Percentiles rank a stretch among this genome's conserved stretches.
Conservation (phyloP, 1,140 invertebrate genomes). For the Bombus waltoni region DNA sequence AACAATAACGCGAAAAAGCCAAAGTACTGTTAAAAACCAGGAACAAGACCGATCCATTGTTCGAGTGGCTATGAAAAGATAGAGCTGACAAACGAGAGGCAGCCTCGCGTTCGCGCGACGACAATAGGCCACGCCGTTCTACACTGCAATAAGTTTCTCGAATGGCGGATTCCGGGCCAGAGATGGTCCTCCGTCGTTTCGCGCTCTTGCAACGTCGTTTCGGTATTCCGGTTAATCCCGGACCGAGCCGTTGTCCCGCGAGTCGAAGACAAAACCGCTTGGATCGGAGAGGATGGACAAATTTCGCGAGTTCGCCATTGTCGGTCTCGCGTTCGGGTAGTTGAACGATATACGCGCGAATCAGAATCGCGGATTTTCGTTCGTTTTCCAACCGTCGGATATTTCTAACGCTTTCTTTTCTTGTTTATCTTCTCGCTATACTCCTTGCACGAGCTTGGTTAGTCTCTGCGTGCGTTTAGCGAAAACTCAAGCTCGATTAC, state of each 20-base stretch:
- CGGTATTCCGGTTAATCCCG: not conserved
- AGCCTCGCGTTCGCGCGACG: conserved; percentile 5
- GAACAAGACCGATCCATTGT: conserved; percentile 3
- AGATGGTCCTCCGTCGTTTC: not conserved
- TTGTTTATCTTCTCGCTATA: no score
- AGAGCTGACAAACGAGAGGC: not conserved
- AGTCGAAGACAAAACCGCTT: not conserved
- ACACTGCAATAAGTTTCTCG: conserved; percentile 7
- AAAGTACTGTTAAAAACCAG: not conserved
- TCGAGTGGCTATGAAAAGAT: conserved; percentile 10
- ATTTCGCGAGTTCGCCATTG: not conserved
- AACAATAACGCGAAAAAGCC: conserved; percentile 7
- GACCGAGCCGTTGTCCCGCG: not conserved
- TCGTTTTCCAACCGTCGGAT: no score
- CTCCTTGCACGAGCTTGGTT: no score
- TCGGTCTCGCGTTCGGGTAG: not conserved
- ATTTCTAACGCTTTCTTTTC: no score
- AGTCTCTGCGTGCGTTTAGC: no score
- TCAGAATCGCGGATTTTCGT: no score
- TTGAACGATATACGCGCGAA: no score
- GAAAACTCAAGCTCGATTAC: no score
- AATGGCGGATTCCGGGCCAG: conserved; percentile 26
- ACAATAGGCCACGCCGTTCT: not conserved
- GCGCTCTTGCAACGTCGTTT: not conserved
- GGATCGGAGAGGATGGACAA: no score